These are phyloP conservation scores for Bubo blakistoni DNA, from an alignment of 2,113 vertebrate species.

Conservation along the genomic window DNA sequence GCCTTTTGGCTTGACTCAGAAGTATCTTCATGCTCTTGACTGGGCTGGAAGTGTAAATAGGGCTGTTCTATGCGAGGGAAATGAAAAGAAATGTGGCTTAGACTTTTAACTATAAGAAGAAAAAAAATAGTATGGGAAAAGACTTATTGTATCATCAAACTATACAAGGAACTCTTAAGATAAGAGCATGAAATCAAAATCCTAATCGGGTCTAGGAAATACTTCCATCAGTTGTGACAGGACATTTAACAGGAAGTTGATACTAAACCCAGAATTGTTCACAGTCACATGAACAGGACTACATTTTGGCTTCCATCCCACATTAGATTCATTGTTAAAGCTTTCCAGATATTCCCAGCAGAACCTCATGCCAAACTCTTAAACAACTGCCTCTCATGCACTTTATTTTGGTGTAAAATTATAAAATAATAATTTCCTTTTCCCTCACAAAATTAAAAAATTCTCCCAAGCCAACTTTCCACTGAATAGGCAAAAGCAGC, in stretches of 20 bases:
- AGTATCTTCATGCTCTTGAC: neutral
- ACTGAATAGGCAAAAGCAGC: neutral
- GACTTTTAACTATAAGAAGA: neutral
- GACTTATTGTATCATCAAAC: neutral
- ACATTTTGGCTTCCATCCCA: neutral
- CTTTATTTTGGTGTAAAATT: neutral
- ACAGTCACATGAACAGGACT: neutral
- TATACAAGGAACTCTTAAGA: neutral
- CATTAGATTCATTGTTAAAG: neutral
- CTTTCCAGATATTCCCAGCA: neutral
- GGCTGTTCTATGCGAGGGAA: neutral
- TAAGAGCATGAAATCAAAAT: neutral
- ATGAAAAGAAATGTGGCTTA: slow-evolving; percentile 1
- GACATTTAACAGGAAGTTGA: neutral
- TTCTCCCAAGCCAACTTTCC: neutral
- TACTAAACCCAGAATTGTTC: neutral
- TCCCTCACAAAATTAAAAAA: neutral
- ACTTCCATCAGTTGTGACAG: neutral
- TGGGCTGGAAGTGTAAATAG: slow-evolving; percentile 4
- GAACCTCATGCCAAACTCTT: neutral
- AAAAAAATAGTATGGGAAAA: neutral
- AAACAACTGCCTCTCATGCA: neutral
- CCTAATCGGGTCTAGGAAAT: neutral
- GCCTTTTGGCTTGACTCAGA: neutral
- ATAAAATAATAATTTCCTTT: neutral